Base-by-base conservation (phyloP, 2,888 invertebrate genomes). In the Branchellion lobata region DNA sequence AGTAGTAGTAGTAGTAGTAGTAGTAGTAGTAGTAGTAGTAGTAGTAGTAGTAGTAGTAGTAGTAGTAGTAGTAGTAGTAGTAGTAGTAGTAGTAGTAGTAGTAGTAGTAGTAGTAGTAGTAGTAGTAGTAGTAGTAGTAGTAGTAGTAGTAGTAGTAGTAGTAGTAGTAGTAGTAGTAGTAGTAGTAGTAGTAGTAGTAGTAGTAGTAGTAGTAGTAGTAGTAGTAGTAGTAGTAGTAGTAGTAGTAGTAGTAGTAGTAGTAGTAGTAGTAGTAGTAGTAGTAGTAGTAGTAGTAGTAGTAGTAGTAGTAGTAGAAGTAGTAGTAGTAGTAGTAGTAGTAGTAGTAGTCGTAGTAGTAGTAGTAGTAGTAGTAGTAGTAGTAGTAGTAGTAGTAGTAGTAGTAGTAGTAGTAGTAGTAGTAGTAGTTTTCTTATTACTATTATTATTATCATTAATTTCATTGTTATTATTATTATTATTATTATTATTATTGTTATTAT, bases 121-220 rank as follows among this genome's bases (percentile, higher is more conserved):
- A 53, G n/a, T 53, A 53, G n/a, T 53, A 53, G n/a, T 53, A 53
- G n/a, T 53, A 53, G n/a, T 53, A 68, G 27, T 21, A 14, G 18
- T 68, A 14, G 24, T 68, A 21, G 68, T 24, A 24, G 24, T 68
- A 24, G 24, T 68, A 24, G 24, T 24, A 24, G 24, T 68, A 68
- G 24, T 68, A 68, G 24, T 68, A 24, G 24, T 21, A 68, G 24
- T 14, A 68, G 24, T 68, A 68, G 24, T 68, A 68, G 24, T 24
- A 68, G 24, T 68, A 68, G 24, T 68, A 68, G 53, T 53, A 53
- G 53, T 53, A 53, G 53, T 53, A 53, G 53, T 53, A 53, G 53
- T 53, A 53, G 53, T 53, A 21, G 53, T 53, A 21, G 53, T 53
- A 53, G 53, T 53, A 53, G 53, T 53, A 53, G 53, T 53, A 21